Evolutionary conservation across 2,113 vertebrate species (phyloP), one percentile per base, ranked within the genome.

Genomic region (Nothobranchius kuhntae): DNA sequence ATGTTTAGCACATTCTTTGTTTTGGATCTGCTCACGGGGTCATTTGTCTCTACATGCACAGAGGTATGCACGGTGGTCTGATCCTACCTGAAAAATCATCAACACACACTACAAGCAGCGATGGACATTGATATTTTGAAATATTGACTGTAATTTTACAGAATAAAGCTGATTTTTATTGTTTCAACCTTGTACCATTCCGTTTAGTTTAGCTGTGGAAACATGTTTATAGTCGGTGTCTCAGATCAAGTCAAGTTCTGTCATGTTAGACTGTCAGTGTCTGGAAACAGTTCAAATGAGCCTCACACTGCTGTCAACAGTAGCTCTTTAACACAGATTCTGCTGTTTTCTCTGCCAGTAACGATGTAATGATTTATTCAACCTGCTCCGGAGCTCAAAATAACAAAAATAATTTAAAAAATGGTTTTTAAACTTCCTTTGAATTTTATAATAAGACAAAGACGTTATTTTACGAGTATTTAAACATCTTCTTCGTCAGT

Each of bases 31-130:
- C 81, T 83, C 21, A 52, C 78, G 79, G 72, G 76, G 71, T 77
- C 61, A 73, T 87, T 81, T 89, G 88, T 89, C 73, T 70, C 53
- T 69, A 80, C 90, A 85, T 68, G 90, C 81, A 70, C 71, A 77
- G 61, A 83, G 75, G 85, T 73, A 86, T 89, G 82, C 56, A 54
- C 68, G 55, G 64, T 58, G 67, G 62, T 53, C 47, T 48, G 10
- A 62, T 73, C 13, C 12, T 1, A 9, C 38, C 46, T 7, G 54
- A 73, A 61, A 77, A 83, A 80, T 87, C 69, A 71, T 61, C 65
- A 54, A 21, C 38, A 9, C 52, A 8, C 36, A 38, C 2, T 57
- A n/a, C 48, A 65, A 61, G 26, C n/a, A 60, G 17, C 13, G 1
- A 45, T 12, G 17, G 52, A 21, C 48, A 5, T 54, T 46, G 56